A percentile compares a stretch with the other conserved stretches of the same genome.
Conservation (phyloP, 2,797 vertebrate species). For the Rhabdophis nuchalis region DNA sequence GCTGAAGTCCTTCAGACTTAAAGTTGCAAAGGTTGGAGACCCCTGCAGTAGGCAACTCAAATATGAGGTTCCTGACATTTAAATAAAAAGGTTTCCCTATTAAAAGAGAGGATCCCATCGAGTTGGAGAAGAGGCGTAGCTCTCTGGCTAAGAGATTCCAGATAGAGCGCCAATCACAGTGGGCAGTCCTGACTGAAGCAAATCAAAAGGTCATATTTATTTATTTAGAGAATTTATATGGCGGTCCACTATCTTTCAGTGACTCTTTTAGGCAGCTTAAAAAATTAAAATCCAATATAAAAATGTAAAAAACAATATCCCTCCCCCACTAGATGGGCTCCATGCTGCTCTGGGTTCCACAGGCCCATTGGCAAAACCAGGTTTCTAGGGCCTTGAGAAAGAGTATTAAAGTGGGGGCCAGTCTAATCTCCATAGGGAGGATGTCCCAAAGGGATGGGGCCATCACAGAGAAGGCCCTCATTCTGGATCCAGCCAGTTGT, state of each 20-base stretch:
- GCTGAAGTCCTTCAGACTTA: too few relatives aligned
- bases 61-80: not conserved
- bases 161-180: not conserved
- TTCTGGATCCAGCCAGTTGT: not conserved
- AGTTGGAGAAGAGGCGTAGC: not conserved
- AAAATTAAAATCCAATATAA: not conserved
- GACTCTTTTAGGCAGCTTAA: not conserved
- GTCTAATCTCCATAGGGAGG: not conserved
- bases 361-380: not conserved
- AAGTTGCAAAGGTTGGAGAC: too few relatives aligned
- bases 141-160: not conserved
- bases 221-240: not conserved
- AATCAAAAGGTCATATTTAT: too few relatives aligned
- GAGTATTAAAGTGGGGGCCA: not conserved
- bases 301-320: not conserved
- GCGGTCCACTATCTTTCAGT: not conserved
- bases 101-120: not conserved
- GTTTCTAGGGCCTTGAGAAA: not conserved
- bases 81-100: not conserved
- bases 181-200: not conserved
- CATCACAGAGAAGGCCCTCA: not conserved
- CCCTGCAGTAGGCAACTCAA: not conserved
- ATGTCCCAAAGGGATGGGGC: not conserved
- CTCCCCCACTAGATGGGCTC: not conserved
- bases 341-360: not conserved